A percentile compares a stretch with the other conserved stretches of the same genome.
phyloP scores from a whole-genome alignment of 2,113 vertebrate genomes.

The Osmerus eperlanus region DNA sequence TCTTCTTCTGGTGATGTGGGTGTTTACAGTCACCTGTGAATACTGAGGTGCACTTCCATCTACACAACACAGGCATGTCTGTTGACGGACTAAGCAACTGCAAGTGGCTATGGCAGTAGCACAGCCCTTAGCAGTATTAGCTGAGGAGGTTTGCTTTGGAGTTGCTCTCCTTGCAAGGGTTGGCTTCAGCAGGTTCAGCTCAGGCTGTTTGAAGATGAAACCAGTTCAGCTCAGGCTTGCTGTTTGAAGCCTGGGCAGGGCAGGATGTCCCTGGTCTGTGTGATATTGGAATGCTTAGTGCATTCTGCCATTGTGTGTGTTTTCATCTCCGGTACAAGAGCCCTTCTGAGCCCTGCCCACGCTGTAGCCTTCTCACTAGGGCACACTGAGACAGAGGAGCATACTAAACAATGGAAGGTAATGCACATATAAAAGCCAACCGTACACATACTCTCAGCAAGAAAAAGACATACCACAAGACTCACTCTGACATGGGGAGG shows the following conservation, averaged over 20 bases:
- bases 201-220: constrained; percentile 19
- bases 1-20: too few species aligned
- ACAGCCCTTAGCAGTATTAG: background rate
- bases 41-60: background rate
- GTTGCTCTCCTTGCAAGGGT: background rate
- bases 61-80: background rate
- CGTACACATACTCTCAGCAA: too few species aligned
- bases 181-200: background rate
- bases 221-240: background rate
- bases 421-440: too few species aligned
- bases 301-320: constrained; percentile 27
- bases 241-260: constrained; percentile 11
- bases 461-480: too few species aligned
- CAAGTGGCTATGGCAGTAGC: background rate
- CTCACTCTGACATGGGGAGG: too few species aligned
- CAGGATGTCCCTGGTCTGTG: constrained; percentile 28
- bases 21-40: background rate
- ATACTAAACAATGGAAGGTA: too few species aligned
- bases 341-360: constrained; percentile 23
- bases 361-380: constrained; percentile 26
- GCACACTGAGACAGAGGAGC: constrained; percentile 35
- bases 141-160: fast-evolving
- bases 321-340: constrained; percentile 27
- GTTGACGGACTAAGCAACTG: background rate
- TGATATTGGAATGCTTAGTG: constrained; percentile 28